Base-by-base conservation (phyloP, 2,888 invertebrate genomes). In the Drosophila monieri region DNA sequence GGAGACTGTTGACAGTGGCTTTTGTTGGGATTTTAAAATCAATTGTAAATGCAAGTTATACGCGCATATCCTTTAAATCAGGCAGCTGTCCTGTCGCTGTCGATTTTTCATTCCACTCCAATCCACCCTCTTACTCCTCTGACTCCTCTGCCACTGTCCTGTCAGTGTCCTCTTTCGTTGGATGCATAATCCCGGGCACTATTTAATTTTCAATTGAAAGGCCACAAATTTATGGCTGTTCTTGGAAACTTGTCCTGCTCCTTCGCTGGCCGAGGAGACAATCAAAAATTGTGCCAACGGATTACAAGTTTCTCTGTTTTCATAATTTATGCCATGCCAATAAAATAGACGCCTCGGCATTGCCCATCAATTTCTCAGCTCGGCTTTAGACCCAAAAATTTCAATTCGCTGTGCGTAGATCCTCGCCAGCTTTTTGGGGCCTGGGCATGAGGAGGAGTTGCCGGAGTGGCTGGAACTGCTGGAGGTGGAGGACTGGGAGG, bases 151-250 rank as follows among this genome's bases (percentile, higher is more conserved):
- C 27, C 47, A 14, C 6, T 9, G 14, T 35, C 14, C 27, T 39
- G 15, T 44, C 55, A 37, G 49, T 35, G 35, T 43, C 39, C 51
- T 49, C 30, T 18, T 15, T 32, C 10, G 32, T 47, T 37, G 35
- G 66, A 66, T 51, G 37, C 78, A 80, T 80, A 85, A 86, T 85
- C 85, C 81, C 58, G 64, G 74, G 54, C 67, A 78, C 83, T 87
- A 85, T 81, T 87, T 87, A 81, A 81, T 81, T 85, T 87, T 77
- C 83, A 74, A 85, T 81, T 81, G 83, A 73, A 83, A 67, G 71
- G 52, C 62, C 52, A 54, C 46, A 68, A 81, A 81, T 81, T 81
- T 81, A 81, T 81, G 83, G 58, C 62, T 27, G 49, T 57, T 49
- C 70, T 70, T 66, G 65, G 48, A 48, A 67, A 73, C 47, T 53